Percentiles rank a stretch among this genome's conserved stretches.
These are phyloP conservation scores for Lepidocyrtinus sp. DNA, from an alignment of 2,888 invertebrate species.

Conservation along the genomic window DNA sequence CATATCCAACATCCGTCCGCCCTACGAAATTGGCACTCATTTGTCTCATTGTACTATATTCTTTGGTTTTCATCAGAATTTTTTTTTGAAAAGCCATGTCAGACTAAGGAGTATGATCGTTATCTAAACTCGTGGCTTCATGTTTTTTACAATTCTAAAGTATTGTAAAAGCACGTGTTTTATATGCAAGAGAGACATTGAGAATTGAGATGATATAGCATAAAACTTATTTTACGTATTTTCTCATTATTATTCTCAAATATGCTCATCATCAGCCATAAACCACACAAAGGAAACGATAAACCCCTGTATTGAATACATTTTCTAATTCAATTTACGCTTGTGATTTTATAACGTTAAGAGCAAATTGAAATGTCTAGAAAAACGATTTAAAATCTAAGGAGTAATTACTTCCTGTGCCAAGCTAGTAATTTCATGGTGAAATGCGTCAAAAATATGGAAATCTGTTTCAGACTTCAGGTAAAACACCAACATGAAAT, in stretches of 20 bases:
- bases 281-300: no score
- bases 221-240: conserved; percentile 1
- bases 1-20: conserved; percentile 67
- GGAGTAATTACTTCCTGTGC: conserved; percentile 9
- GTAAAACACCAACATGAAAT: background rate
- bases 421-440: background rate
- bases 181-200: background rate
- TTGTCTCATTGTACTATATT: conserved; percentile 65
- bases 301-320: background rate
- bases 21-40: conserved; percentile 70
- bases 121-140: background rate
- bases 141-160: background rate
- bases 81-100: conserved; percentile 47
- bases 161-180: background rate
- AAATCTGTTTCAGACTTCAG: background rate
- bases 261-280: conserved; percentile 7
- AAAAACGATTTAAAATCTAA: background rate
- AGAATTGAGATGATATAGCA: background rate
- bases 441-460: background rate
- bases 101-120: conserved; percentile 16
- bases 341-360: background rate
- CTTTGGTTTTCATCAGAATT: conserved; percentile 59
- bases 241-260: background rate
- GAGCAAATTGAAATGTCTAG: background rate
- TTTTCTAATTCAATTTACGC: conserved; percentile 14